A percentile compares a stretch with the other conserved stretches of the same genome.
These are phyloP conservation scores for Meriones unguiculatus DNA, from an alignment of 2,113 vertebrate species.

Conservation along the genomic window DNA sequence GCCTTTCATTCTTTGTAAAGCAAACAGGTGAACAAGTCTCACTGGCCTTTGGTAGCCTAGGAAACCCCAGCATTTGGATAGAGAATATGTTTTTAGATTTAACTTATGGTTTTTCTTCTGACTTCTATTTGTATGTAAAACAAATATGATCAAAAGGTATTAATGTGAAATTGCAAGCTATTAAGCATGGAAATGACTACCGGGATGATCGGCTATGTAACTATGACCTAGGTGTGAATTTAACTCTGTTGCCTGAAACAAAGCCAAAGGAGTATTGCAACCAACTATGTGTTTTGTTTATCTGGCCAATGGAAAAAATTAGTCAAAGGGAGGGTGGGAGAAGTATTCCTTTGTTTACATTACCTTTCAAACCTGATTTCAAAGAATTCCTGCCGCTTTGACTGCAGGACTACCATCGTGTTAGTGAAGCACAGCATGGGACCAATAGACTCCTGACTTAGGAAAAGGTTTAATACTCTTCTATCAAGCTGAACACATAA, in stretches of 20 bases:
- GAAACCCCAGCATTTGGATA: conserved; percentile 4
- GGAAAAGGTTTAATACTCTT: neutral
- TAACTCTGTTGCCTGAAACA: conserved; percentile 7
- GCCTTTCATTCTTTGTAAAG: conserved; percentile 22
- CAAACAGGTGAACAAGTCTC: conserved; percentile 24
- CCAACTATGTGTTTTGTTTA: neutral
- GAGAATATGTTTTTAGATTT: conserved; percentile 6
- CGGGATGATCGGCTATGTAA: neutral
- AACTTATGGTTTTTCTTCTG: neutral
- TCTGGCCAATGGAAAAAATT: neutral
- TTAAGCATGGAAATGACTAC: neutral
- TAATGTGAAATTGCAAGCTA: neutral
- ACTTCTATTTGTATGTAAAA: conserved; percentile 27
- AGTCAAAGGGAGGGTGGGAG: neutral
- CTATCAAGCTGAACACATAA: neutral
- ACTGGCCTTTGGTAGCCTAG: neutral
- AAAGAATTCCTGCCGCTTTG: neutral
- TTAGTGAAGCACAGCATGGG: neutral
- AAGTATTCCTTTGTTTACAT: neutral
- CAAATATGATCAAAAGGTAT: neutral
- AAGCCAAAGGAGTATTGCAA: neutral
- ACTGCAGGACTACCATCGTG: neutral
- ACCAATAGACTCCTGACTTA: neutral
- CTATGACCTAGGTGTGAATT: neutral
- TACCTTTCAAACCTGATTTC: conserved; percentile 48